Evolutionary conservation across 2,113 vertebrate species (phyloP).

Genomic region (Panthera tigris): DNA sequence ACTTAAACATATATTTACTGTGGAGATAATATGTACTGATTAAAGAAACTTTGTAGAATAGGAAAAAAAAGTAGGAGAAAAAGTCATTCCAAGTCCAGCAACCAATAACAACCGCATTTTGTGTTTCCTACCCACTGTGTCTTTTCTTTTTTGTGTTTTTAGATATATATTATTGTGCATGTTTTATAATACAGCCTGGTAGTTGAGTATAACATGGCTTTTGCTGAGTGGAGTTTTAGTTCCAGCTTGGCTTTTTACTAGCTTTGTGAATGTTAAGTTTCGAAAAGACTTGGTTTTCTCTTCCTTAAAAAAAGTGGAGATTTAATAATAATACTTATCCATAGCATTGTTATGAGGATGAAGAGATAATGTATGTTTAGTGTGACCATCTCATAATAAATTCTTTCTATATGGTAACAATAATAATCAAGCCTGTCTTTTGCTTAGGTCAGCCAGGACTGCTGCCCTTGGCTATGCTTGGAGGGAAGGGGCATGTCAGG

Average conservation of each 20-base stretch:
- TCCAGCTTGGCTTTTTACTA: not conserved
- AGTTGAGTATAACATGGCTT: not conserved
- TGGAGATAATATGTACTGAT: not conserved
- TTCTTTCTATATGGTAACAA: not conserved
- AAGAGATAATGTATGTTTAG: not conserved
- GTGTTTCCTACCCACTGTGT: not conserved
- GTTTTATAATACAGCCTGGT: not conserved
- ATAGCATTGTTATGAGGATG: not conserved
- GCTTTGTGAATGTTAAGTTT: not conserved
- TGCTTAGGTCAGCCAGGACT: not conserved
- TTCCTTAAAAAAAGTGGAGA: slow-evolving; percentile 16
- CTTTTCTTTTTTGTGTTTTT: not conserved
- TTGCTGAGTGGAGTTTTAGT: slow-evolving; percentile 28
- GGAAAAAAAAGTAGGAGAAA: not conserved
- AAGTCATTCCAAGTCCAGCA: not conserved
- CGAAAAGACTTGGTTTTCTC: not conserved
- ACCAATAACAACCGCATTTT: not conserved
- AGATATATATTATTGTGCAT: not conserved
- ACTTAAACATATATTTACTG: not conserved
- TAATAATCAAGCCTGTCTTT: not conserved
- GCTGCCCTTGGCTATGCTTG: not conserved
- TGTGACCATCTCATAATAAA: not conserved
- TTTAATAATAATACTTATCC: not conserved
- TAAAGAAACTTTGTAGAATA: slow-evolving; percentile 16
- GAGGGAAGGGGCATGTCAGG: not conserved